These are phyloP conservation scores for Drosophila nasuta DNA, from an alignment of 1,140 invertebrate genomes.

Conservation along the genomic window DNA sequence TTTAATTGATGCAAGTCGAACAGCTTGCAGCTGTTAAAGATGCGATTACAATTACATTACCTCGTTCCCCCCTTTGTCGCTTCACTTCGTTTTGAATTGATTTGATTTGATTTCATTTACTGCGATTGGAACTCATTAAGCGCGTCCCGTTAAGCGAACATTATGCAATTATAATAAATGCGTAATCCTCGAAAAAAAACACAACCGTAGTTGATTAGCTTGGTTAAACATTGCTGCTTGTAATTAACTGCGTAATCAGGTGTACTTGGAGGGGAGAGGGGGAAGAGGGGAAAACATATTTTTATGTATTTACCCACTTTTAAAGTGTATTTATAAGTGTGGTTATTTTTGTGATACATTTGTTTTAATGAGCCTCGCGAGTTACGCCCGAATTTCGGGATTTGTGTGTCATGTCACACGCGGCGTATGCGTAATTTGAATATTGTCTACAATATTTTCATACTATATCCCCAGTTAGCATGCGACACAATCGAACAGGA, in stretches of 20 bases:
- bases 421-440: constrained; percentile 36
- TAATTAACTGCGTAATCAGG: background rate
- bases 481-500: background rate
- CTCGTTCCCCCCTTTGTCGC: background rate
- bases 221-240: background rate
- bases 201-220: background rate
- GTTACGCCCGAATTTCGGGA: background rate
- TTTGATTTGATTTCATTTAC: constrained; percentile 10
- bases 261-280: background rate
- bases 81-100: background rate
- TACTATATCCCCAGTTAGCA: constrained; percentile 11
- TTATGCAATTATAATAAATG: constrained; percentile 39
- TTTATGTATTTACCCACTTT: background rate
- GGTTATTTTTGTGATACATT: constrained; percentile 10
- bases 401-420: constrained; percentile 31
- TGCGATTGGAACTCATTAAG: constrained; percentile 13
- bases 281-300: background rate
- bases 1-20: constrained; percentile 13
- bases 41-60: constrained; percentile 1
- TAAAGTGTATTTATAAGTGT: constrained; percentile 10
- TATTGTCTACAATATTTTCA: background rate
- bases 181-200: constrained; percentile 6
- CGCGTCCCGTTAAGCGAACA: constrained; percentile 1
- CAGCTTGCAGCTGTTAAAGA: constrained; percentile 1
- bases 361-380: constrained; percentile 1